A percentile compares a stretch with the other conserved stretches of the same genome.
phyloP scores from a whole-genome alignment of 2,888 invertebrate genomes.

The Drosophila nigritarsus region DNA sequence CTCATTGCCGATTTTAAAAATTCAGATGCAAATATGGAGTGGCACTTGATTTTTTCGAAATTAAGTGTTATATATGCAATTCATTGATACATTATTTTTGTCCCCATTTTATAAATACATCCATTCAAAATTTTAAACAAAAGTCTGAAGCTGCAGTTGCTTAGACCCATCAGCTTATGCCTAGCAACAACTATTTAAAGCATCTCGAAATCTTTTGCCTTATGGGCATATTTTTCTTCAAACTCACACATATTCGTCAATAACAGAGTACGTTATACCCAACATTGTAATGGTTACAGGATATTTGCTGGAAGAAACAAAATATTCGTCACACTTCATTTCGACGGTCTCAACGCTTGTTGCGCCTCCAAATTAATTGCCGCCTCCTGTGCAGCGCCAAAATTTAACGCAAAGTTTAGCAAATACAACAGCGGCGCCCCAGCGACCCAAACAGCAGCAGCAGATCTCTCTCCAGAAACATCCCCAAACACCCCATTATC shows the following conservation, averaged over 20 bases:
- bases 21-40: not conserved
- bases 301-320: conserved; percentile 16
- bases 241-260: not conserved
- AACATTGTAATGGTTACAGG: conserved; percentile 5
- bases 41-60: not conserved
- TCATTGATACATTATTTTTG: not conserved
- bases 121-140: not conserved
- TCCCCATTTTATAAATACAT: not conserved
- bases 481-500: conserved; percentile 5
- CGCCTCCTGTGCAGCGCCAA: conserved; percentile 77
- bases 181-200: not conserved
- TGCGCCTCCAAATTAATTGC: conserved; percentile 79
- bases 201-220: not conserved
- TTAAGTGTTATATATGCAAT: not conserved
- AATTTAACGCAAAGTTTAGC: conserved; percentile 76
- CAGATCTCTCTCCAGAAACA: conserved; percentile 6
- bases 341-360: conserved; percentile 76
- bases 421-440: conserved; percentile 63
- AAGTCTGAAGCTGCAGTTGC: not conserved
- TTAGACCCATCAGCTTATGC: not conserved
- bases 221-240: not conserved
- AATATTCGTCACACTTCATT: conserved; percentile 73
- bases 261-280: not conserved
- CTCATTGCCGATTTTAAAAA: not conserved
- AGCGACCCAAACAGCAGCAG: not conserved